Conservation (phyloP, 2,797 vertebrate genomes). For the Zenarchopterus dispar region DNA sequence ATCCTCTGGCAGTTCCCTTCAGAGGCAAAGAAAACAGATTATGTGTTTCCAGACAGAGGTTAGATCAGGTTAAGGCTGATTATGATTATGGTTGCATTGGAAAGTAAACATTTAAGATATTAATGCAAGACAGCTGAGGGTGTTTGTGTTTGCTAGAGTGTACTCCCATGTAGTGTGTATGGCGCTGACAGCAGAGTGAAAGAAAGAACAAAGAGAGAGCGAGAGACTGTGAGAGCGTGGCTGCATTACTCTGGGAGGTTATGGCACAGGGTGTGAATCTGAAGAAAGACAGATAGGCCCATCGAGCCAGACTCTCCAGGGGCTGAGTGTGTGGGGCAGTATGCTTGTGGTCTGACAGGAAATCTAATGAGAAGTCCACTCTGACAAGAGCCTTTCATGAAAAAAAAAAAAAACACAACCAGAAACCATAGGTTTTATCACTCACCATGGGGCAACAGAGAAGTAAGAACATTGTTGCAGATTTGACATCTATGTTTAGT, state of each 20-base stretch:
- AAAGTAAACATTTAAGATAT: not conserved
- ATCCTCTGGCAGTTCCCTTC: not conserved
- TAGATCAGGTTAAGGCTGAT: not conserved
- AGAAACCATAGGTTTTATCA: constrained; percentile 41
- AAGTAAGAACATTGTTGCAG: constrained; percentile 21
- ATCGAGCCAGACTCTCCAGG: constrained; percentile 56
- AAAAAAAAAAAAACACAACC: constrained; percentile 7
- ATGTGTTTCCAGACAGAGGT: not conserved
- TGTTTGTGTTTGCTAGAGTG: not conserved
- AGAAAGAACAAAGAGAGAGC: constrained; percentile 20
- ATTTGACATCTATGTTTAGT: constrained; percentile 31
- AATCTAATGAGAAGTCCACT: constrained; percentile 58
- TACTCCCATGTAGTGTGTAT: constrained; percentile 7
- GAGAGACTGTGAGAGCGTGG: constrained; percentile 42
- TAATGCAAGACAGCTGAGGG: constrained; percentile 2
- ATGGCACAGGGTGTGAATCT: constrained; percentile 56
- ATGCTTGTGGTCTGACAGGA: constrained; percentile 57
- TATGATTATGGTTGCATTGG: not conserved
- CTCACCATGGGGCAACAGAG: constrained; percentile 25
- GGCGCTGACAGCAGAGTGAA: constrained; percentile 11
- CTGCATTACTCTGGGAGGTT: constrained; percentile 55
- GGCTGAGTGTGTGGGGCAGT: constrained; percentile 52
- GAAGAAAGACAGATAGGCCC: constrained; percentile 63
- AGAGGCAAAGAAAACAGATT: not conserved
- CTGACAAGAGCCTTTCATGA: constrained; percentile 50